These are phyloP conservation scores for Poeciliopsis turrubarensis DNA, from an alignment of 2,113 vertebrate species.

Conservation along the genomic window DNA sequence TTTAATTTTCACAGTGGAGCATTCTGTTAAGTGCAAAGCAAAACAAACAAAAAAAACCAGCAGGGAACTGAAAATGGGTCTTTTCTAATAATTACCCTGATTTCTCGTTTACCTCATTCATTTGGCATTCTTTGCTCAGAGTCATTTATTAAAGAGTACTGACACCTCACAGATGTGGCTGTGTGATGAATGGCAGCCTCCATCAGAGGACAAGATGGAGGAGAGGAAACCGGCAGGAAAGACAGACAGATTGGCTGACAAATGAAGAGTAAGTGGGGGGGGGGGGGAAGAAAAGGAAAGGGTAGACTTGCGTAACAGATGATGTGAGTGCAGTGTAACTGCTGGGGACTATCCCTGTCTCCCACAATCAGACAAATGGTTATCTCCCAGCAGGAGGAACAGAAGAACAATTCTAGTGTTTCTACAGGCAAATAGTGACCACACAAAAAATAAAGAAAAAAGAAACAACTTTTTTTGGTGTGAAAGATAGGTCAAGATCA, in stretches of 20 bases:
- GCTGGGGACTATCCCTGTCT: constrained; percentile 63
- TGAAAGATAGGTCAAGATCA: constrained; percentile 11
- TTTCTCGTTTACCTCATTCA: constrained; percentile 63
- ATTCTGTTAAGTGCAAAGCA: constrained; percentile 25
- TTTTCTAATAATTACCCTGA: constrained; percentile 71
- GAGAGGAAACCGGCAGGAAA: constrained; percentile 25
- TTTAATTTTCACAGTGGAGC: constrained; percentile 39
- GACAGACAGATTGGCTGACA: constrained; percentile 28
- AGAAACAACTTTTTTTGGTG: constrained; percentile 38
- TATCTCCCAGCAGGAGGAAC: constrained; percentile 46
- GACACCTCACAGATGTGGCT: constrained; percentile 74
- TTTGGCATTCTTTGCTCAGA: constrained; percentile 65
- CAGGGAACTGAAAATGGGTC: constrained; percentile 38
- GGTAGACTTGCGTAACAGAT: constrained; percentile 67
- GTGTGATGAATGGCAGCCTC: constrained; percentile 72
- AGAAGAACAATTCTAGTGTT: constrained; percentile 24
- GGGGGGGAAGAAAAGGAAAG: constrained; percentile 4
- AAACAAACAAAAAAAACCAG: constrained; percentile 60
- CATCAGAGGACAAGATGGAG: constrained; percentile 42
- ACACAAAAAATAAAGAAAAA: background rate
- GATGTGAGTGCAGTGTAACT: constrained; percentile 69
- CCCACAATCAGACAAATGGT: constrained; percentile 72
- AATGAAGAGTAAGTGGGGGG: constrained; percentile 21
- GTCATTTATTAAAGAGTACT: constrained; percentile 68
- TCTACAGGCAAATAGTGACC: constrained; percentile 31